Evolutionary conservation across 2,888 invertebrate genomes (phyloP).

Genomic region (Drosophila barbarae): DNA sequence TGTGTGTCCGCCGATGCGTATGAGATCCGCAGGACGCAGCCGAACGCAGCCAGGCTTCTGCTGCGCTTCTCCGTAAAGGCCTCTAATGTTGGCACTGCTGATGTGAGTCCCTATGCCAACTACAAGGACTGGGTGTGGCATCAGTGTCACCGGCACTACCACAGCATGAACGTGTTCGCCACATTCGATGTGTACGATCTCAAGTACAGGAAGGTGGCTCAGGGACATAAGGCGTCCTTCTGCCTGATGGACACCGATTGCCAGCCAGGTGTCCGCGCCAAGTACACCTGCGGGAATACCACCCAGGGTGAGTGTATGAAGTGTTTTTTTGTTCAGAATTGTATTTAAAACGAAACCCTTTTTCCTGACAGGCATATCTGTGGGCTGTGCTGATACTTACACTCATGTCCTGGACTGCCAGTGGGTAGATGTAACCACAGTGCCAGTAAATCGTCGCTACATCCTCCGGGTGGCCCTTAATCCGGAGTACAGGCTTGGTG

Average conservation of each 20-base stretch:
- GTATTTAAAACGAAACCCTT: not conserved
- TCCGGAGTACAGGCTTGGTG: conserved; percentile 73
- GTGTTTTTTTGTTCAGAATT: not conserved
- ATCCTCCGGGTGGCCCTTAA: conserved; percentile 73
- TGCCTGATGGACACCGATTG: conserved; percentile 72
- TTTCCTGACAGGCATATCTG: conserved; percentile 58
- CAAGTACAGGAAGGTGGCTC: conserved; percentile 67
- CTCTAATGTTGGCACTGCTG: conserved; percentile 72
- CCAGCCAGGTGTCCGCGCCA: conserved; percentile 51
- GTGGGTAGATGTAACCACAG: conserved; percentile 76
- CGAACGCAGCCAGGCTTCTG: conserved; percentile 60
- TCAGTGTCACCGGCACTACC: conserved; percentile 73
- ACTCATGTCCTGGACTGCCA: conserved; percentile 70
- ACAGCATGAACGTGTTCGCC: conserved; percentile 76
- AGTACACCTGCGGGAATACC: conserved; percentile 69
- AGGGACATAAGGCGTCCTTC: conserved; percentile 76
- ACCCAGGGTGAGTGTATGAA: conserved; percentile 63
- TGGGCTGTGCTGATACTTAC: conserved; percentile 73
- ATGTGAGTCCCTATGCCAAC: conserved; percentile 75
- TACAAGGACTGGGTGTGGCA: conserved; percentile 76
- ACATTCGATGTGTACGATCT: conserved; percentile 71
- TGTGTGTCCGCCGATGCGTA: conserved; percentile 73
- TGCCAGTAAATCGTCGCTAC: conserved; percentile 63
- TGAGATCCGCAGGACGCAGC: conserved; percentile 60
- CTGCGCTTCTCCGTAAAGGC: conserved; percentile 74